Evolutionary conservation across 1,140 invertebrate species (phyloP).

Genomic region (Stenopsyche tienmushanensis): DNA sequence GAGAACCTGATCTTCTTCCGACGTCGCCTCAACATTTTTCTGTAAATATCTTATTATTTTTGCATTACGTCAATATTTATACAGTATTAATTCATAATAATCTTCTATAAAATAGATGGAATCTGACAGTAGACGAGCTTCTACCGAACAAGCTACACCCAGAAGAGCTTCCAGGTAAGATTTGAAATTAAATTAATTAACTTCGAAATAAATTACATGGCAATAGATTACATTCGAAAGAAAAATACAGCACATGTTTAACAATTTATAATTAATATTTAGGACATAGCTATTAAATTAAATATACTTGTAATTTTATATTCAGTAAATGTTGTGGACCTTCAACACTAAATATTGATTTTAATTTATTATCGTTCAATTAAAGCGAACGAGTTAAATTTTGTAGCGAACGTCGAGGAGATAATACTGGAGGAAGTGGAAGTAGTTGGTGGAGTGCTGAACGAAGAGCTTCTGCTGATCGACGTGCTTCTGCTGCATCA

Average conservation of each 20-base stretch:
- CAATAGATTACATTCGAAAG: too few relatives aligned
- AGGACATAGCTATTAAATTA: not conserved
- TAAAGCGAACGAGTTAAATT: constrained; percentile 20
- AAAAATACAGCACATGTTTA: too few relatives aligned
- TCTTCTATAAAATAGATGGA: constrained; percentile 31
- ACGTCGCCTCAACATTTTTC: constrained; percentile 38
- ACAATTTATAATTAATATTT: not conserved
- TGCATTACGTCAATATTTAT: constrained; percentile 9
- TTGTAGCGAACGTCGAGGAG: constrained; percentile 35
- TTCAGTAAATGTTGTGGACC: not conserved
- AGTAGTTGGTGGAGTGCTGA: constrained; percentile 39
- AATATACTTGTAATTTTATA: not conserved
- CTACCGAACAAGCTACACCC: constrained; percentile 34
- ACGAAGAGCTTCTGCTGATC: constrained; percentile 36
- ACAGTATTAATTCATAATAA: not conserved
- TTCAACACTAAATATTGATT: constrained; percentile 11
- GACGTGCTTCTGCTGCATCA: constrained; percentile 36
- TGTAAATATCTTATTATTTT: constrained; percentile 19
- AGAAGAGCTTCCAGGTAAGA: constrained; percentile 37
- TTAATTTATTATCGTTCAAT: constrained; percentile 21
- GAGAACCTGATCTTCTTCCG: constrained; percentile 36
- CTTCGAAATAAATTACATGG: too few relatives aligned
- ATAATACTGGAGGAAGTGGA: constrained; percentile 22
- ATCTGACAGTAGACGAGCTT: constrained; percentile 26
- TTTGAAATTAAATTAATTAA: too few relatives aligned